A percentile compares a stretch with the other conserved stretches of the same genome.
These are phyloP conservation scores for Atrina japonica DNA, from an alignment of 2,888 invertebrate genomes.

Conservation along the genomic window DNA sequence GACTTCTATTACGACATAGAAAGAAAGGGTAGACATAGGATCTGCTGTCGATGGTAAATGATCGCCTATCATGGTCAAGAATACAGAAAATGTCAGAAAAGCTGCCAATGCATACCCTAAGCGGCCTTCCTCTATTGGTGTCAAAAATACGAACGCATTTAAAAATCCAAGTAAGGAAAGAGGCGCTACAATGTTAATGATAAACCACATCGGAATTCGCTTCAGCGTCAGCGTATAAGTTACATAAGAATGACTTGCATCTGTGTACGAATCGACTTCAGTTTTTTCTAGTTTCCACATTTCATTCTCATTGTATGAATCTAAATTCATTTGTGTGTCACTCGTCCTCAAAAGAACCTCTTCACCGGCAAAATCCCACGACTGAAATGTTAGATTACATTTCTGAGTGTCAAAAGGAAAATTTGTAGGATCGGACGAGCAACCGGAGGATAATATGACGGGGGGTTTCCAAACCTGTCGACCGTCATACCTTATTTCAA, in stretches of 20 bases:
- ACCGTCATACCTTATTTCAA: conserved; percentile 23
- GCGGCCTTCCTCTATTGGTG: conserved; percentile 36
- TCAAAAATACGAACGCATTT: conserved; percentile 32
- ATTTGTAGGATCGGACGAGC: conserved; percentile 33
- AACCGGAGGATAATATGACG: conserved; percentile 32
- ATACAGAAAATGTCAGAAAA: conserved; percentile 58
- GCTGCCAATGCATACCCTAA: conserved; percentile 38
- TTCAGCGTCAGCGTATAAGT: conserved; percentile 24
- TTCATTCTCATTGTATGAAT: conserved; percentile 18
- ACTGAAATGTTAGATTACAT: conserved; percentile 52
- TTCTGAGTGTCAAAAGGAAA: conserved; percentile 58
- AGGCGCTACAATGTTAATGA: conserved; percentile 37
- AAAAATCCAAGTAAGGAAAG: conserved; percentile 29
- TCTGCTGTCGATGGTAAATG: conserved; percentile 57
- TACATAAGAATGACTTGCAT: conserved; percentile 11
- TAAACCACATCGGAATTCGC: conserved; percentile 31
- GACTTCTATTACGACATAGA: conserved; percentile 54
- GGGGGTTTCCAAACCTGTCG: conserved; percentile 26
- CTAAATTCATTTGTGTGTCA: not conserved
- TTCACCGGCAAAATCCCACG: conserved; percentile 38
- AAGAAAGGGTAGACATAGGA: conserved; percentile 53
- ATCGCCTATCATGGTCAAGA: conserved; percentile 52
- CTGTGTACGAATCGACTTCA: not conserved
- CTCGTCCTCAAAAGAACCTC: conserved; percentile 16
- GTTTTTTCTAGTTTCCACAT: conserved; percentile 27